These are phyloP conservation scores for Napeogenes sylphis DNA, from an alignment of 2,888 invertebrate genomes.

Conservation along the genomic window DNA sequence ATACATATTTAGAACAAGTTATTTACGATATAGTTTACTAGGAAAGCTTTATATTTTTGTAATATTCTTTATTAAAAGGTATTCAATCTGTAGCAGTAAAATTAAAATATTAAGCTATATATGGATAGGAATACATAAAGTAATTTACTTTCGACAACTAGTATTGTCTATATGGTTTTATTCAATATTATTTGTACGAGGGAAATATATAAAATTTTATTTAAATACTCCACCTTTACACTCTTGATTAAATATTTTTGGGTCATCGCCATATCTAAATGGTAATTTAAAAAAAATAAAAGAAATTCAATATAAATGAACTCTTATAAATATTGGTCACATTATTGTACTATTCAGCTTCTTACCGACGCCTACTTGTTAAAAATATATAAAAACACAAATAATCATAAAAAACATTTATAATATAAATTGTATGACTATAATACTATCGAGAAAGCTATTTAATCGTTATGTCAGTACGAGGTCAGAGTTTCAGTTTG, in stretches of 20 bases:
- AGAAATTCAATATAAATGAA: constrained; percentile 17
- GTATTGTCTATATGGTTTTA: not conserved
- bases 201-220: not conserved
- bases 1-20: constrained; percentile 9
- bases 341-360: constrained; percentile 68
- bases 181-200: not conserved
- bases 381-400: constrained; percentile 10
- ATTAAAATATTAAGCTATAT: no score
- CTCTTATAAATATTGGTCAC: constrained; percentile 47
- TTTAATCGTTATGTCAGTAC: constrained; percentile 1
- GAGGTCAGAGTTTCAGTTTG: constrained; percentile 3
- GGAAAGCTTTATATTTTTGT: constrained; percentile 7
- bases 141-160: no score
- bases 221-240: not conserved
- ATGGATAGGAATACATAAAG: no score
- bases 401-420: constrained; percentile 2
- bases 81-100: not conserved
- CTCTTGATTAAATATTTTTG: not conserved
- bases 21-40: constrained; percentile 1
- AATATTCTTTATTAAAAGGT: constrained; percentile 4
- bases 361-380: constrained; percentile 32
- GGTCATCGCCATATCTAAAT: not conserved
- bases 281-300: not conserved
- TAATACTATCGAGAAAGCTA: not conserved
- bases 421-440: not conserved